Evolutionary conservation across 2,888 invertebrate species (phyloP), one percentile per base, ranked within the genome.

Genomic region (Epinotia brunnichana): DNA sequence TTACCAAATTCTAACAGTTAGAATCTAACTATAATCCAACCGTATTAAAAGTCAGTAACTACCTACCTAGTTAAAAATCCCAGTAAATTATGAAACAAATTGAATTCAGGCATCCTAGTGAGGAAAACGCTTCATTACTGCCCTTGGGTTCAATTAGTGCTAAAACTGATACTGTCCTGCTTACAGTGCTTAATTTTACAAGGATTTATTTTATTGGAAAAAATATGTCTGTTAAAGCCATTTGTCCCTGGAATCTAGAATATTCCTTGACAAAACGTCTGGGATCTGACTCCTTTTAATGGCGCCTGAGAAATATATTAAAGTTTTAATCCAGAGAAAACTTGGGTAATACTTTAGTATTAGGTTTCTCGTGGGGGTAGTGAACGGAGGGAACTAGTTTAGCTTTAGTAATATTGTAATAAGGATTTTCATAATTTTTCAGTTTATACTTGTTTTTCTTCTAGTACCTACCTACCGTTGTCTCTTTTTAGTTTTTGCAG

Each of bases 311-410:
- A 57, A 54, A 57, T 51, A 61, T 61, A 70, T 57, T 57, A 35
- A 70, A 70, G 57, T 56, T 70, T 69, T 70, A 57, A 63, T 70
- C 35, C 63, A 48, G 35, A 35, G 60, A 10, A 48, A 62, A 48
- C 63, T 70, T 70, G 48, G 48, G 21, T 48, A 56, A 53, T 62
- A 19, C 62, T 41, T 48, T 35, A 56, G 21, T 48, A 17, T 21
- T 63, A 70, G 56, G 21, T 21, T 57, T 63, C 57, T 57, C 57
- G 5, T 9, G 70, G 35, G 70, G 19, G 21, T 48, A n/a, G 44
- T 63, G 51, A 29, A 35, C 19, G 35, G 44, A 68, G 35, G 41
- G 19, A 41, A 41, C 56, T 56, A 39, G 56, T 41, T 56, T 24
- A 56, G 39, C 10, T 35, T 54, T 62, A 48, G 24, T 44, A 48